Evolutionary conservation across 2,888 invertebrate species (phyloP).

Genomic region (Eretmocerus hayati): DNA sequence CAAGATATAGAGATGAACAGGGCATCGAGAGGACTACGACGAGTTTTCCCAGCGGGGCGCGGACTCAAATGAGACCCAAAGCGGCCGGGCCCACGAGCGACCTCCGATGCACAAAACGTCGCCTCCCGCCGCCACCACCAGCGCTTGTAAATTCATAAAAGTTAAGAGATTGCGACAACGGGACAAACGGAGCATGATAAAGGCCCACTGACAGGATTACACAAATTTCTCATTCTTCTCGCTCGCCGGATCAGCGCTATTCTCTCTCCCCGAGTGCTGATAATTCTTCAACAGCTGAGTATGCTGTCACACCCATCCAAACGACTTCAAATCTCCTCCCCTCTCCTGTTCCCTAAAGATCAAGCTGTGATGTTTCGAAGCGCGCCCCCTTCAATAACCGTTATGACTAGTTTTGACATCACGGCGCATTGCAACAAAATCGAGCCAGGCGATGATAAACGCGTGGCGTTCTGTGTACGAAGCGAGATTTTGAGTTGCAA

Average conservation of each 20-base stretch:
- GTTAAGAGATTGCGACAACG: conserved; percentile 43
- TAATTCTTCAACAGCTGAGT: too few relatives aligned
- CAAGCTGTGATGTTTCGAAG: too few relatives aligned
- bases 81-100: conserved; percentile 9
- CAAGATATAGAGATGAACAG: neutral
- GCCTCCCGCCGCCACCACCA: neutral
- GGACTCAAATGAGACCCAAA: conserved; percentile 23
- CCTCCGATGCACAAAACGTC: neutral
- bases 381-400: too few relatives aligned
- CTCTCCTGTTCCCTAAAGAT: too few relatives aligned
- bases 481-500: too few relatives aligned
- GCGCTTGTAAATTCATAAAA: conserved; percentile 42
- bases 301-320: too few relatives aligned
- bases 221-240: neutral
- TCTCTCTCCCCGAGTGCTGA: conserved; percentile 18
- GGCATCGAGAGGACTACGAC: neutral
- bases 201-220: conserved; percentile 44
- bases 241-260: conserved; percentile 31
- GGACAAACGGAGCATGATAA: conserved; percentile 42
- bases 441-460: too few relatives aligned
- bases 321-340: too few relatives aligned
- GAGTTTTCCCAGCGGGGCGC: conserved; percentile 37
- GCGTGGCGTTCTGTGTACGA: too few relatives aligned
- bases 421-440: too few relatives aligned
- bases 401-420: too few relatives aligned